Evolutionary conservation across 2,797 vertebrate species (phyloP).

Genomic region (Myoxocephalus aenaeus): DNA sequence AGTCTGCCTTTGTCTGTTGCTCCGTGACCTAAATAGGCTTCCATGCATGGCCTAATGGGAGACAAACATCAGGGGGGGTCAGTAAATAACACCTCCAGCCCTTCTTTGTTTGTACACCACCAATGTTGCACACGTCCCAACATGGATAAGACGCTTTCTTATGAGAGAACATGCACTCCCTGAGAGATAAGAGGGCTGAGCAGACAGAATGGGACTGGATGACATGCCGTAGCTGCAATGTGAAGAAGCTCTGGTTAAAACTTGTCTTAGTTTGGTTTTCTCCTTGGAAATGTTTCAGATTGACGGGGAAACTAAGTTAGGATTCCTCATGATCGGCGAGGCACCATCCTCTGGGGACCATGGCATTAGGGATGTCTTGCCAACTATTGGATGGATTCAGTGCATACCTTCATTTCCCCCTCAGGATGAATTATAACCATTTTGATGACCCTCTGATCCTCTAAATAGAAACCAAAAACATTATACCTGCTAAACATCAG

Average conservation of each 20-base stretch:
- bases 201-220: neutral
- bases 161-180: constrained; percentile 1
- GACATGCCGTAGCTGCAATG: neutral
- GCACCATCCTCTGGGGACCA: neutral
- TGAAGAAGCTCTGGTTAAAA: constrained; percentile 15
- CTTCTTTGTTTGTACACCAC: constrained; percentile 57
- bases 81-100: constrained; percentile 74
- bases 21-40: constrained; percentile 82
- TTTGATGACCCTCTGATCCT: neutral
- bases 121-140: constrained; percentile 33
- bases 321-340: constrained; percentile 6
- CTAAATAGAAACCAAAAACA: neutral
- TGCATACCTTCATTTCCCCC: neutral
- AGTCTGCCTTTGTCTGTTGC: constrained; percentile 73
- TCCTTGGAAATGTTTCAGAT: neutral
- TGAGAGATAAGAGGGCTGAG: neutral
- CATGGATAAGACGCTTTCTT: neutral
- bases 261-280: neutral
- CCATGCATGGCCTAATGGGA: constrained; percentile 71
- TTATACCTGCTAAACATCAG: neutral
- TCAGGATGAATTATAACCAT: neutral
- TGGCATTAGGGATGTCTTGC: neutral
- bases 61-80: constrained; percentile 70
- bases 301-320: neutral
- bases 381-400: neutral